These are phyloP conservation scores for Tinea trinotella DNA, from an alignment of 2,888 invertebrate genomes.

Conservation along the genomic window DNA sequence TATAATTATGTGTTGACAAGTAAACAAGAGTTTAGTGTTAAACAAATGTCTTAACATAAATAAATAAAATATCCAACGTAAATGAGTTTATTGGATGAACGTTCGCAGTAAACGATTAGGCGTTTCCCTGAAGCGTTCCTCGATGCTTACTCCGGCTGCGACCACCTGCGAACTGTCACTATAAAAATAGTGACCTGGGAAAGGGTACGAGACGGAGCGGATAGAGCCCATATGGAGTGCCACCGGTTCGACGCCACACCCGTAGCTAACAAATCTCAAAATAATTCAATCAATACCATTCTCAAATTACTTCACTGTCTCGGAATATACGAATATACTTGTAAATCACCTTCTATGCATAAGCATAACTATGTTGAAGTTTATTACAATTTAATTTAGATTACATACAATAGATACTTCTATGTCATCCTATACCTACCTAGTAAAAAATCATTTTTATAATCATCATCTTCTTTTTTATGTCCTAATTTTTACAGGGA, in stretches of 20 bases:
- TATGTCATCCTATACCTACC: too few relatives aligned
- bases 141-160: conserved; percentile 20
- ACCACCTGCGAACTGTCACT: conserved; percentile 68
- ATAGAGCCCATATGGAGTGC: conserved; percentile 60
- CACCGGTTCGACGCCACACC: conserved; percentile 6
- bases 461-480: too few relatives aligned
- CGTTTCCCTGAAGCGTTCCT: conserved; percentile 5
- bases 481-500: too few relatives aligned
- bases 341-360: neutral
- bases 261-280: conserved; percentile 6
- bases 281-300: conserved; percentile 15
- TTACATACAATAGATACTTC: too few relatives aligned
- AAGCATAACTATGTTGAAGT: neutral
- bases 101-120: conserved; percentile 19
- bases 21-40: neutral
- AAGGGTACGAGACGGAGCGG: conserved; percentile 47
- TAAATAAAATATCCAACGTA: conserved; percentile 10
- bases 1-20: conserved; percentile 9
- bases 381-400: neutral
- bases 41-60: conserved; percentile 3
- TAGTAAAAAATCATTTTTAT: too few relatives aligned
- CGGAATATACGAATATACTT: too few relatives aligned
- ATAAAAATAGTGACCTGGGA: conserved; percentile 67
- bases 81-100: conserved; percentile 3
- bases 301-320: conserved; percentile 1